Evolutionary conservation across 2,888 invertebrate genomes (phyloP).

Genomic region (Amphimallon solstitiale): DNA sequence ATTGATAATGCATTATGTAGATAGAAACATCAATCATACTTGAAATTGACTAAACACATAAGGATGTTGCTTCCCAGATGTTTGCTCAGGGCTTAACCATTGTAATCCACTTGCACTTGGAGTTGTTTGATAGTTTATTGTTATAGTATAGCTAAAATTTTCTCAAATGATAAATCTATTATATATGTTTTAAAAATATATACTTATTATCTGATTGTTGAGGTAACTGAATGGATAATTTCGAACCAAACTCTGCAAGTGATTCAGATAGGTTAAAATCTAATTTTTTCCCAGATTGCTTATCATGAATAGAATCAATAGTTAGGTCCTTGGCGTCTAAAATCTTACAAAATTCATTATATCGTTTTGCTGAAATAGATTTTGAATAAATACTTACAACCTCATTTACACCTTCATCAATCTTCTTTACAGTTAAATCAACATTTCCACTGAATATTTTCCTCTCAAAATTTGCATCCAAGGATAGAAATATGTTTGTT

Average conservation of each 20-base stretch:
- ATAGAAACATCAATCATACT: conserved; percentile 60
- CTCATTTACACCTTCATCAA: conserved; percentile 60
- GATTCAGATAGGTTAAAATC: conserved; percentile 70
- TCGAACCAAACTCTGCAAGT: conserved; percentile 78
- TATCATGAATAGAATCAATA: conserved; percentile 71
- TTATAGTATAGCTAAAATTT: conserved; percentile 65
- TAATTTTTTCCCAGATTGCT: conserved; percentile 50
- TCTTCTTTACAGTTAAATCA: conserved; percentile 69
- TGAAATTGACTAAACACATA: conserved; percentile 88
- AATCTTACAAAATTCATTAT: conserved; percentile 67
- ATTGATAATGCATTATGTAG: conserved; percentile 23
- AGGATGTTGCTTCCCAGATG: conserved; percentile 85
- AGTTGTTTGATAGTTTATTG: conserved; percentile 80
- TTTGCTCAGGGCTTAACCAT: conserved; percentile 89
- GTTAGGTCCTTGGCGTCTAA: conserved; percentile 79
- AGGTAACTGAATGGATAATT: conserved; percentile 77
- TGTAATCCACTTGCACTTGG: conserved; percentile 86
- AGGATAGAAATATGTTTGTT: conserved; percentile 71
- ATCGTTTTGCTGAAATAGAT: not conserved
- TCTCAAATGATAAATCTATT: no score
- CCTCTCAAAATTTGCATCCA: conserved; percentile 77
- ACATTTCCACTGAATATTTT: conserved; percentile 77
- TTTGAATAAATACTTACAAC: not conserved
- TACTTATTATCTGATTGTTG: conserved; percentile 55
- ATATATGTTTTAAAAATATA: conserved; percentile 24